phyloP scores from a whole-genome alignment of 2,797 vertebrate species.

The Girardinus metallicus region DNA sequence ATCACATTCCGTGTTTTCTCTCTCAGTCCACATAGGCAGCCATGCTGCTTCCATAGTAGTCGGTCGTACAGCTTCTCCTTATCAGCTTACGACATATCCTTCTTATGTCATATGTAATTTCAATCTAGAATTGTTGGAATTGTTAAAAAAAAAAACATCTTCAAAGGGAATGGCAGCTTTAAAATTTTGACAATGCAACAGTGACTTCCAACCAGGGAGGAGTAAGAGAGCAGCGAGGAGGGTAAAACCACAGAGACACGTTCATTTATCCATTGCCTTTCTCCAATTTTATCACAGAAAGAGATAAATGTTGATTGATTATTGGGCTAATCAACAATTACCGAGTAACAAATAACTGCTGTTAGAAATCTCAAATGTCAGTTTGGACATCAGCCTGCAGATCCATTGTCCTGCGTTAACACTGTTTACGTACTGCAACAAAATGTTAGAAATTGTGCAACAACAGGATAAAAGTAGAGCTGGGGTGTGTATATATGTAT shows the following conservation, averaged over 20 bases:
- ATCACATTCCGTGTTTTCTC: neutral
- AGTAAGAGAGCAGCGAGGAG: neutral
- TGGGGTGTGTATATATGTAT: neutral
- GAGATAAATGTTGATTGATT: too few species aligned
- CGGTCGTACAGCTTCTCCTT: neutral
- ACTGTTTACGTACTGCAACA: neutral
- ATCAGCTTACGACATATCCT: neutral
- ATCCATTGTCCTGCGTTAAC: neutral
- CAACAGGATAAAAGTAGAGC: neutral
- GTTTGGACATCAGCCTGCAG: neutral
- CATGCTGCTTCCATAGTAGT: neutral
- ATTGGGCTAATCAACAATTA: too few species aligned
- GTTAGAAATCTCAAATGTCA: too few species aligned
- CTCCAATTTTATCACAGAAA: too few species aligned
- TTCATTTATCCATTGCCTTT: neutral
- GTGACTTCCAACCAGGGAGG: neutral
- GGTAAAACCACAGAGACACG: neutral
- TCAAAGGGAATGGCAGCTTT: neutral
- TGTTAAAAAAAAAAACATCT: neutral
- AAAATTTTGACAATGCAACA: neutral
- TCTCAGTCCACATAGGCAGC: neutral
- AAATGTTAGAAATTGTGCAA: neutral
- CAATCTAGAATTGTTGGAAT: neutral
- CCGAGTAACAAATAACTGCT: too few species aligned
- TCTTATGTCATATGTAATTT: too few species aligned